Conservation (phyloP, 2,888 invertebrate species). For the Cryptus armator region DNA sequence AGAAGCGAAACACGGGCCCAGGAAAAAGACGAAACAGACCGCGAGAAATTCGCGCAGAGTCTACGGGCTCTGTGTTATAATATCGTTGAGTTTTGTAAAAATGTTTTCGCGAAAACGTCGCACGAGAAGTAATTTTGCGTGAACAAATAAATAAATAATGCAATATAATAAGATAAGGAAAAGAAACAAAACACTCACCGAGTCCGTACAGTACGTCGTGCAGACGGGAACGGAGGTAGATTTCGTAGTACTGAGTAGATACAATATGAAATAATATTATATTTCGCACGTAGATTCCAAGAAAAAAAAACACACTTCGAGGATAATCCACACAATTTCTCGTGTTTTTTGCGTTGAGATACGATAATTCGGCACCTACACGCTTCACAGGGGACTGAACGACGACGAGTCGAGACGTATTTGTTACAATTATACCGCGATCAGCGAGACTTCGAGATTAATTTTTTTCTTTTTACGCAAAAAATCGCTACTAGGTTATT, state of each 20-base stretch:
- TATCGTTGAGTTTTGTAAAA: not conserved
- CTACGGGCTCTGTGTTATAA: not conserved
- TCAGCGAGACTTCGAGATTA: slow-evolving; percentile 20
- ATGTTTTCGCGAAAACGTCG: slow-evolving; percentile 30
- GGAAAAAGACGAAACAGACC: slow-evolving; percentile 75
- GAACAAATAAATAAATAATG: not conserved
- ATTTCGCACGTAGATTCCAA: slow-evolving; percentile 58
- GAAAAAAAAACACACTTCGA: slow-evolving; percentile 28
- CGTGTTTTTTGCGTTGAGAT: slow-evolving; percentile 39
- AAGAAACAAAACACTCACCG: slow-evolving; percentile 58
- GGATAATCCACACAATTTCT: slow-evolving; percentile 58
- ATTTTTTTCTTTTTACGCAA: not conserved
- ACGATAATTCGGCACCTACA: slow-evolving; percentile 50
- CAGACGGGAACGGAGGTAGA: slow-evolving; percentile 47
- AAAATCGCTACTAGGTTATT: not conserved
- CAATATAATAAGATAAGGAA: not conserved
- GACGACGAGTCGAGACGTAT: not conserved
- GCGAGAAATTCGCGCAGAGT: not conserved
- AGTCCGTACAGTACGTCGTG: slow-evolving; percentile 43
- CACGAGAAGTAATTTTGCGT: not conserved
- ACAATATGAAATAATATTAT: slow-evolving; percentile 30
- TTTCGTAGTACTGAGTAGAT: slow-evolving; percentile 20
- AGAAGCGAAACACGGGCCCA: slow-evolving; percentile 46
- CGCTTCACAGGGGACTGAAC: slow-evolving; percentile 56
- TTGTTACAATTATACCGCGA: not conserved